phyloP scores from a whole-genome alignment of 2,113 vertebrate species.

The Calyptomena viridis region DNA sequence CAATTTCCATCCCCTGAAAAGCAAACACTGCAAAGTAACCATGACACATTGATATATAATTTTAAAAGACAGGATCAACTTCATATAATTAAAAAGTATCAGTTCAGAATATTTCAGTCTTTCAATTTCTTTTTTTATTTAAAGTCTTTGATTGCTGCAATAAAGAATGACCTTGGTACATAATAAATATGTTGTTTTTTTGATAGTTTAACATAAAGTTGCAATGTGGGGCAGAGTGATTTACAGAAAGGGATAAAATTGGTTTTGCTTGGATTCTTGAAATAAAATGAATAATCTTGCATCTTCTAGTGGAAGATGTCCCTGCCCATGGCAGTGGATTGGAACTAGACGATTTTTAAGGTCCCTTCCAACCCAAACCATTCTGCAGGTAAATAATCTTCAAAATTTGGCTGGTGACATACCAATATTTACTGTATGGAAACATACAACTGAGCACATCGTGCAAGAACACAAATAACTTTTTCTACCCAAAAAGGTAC shows the following conservation, averaged over 20 bases:
- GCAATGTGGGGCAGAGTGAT: background rate
- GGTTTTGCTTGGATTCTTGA: background rate
- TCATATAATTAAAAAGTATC: background rate
- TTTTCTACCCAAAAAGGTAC: background rate
- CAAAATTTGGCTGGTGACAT: background rate
- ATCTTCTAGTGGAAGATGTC: background rate
- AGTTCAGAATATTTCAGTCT: background rate
- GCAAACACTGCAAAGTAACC: conserved; percentile 9
- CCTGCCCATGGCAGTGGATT: background rate
- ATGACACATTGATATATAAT: background rate
- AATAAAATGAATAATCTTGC: background rate
- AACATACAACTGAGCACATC: background rate
- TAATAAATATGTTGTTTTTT: background rate
- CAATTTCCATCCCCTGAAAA: background rate
- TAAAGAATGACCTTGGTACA: background rate
- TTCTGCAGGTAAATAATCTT: background rate
- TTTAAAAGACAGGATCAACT: background rate
- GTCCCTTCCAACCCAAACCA: background rate
- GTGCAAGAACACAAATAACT: background rate
- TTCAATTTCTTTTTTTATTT: background rate
- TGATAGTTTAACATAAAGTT: background rate
- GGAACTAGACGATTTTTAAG: background rate
- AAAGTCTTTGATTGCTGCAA: background rate
- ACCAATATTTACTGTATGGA: background rate
- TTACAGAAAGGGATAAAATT: background rate